These are phyloP conservation scores for Gallinago stenura DNA, from an alignment of 2,797 vertebrate species.

Conservation along the genomic window DNA sequence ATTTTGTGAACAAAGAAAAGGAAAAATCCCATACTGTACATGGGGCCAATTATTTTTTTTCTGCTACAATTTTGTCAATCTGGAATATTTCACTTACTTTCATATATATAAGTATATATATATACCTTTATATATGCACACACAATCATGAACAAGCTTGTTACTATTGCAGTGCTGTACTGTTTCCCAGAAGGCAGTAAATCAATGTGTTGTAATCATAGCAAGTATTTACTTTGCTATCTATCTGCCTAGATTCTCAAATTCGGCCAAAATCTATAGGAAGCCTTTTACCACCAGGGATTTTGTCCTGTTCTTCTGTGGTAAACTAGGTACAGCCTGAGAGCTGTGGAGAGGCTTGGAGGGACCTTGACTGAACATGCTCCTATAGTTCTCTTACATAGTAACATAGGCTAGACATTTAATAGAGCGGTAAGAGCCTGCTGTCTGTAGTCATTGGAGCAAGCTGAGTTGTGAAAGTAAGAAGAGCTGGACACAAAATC, in stretches of 20 bases:
- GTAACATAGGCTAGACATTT: not conserved
- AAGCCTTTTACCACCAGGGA: not conserved
- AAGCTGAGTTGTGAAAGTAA: not conserved
- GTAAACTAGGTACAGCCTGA: not conserved
- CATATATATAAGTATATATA: not conserved
- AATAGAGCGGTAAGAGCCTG: not conserved
- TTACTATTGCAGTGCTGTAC: not conserved
- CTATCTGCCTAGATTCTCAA: not conserved
- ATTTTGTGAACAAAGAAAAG: slow-evolving; percentile 56
- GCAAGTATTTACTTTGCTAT: not conserved
- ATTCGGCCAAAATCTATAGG: not conserved
- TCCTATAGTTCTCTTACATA: not conserved
- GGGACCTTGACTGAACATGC: not conserved
- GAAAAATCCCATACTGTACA: not conserved
- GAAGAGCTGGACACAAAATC: not conserved
- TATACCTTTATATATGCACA: not conserved
- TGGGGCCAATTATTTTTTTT: not conserved
- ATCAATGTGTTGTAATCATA: not conserved
- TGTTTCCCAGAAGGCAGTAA: not conserved
- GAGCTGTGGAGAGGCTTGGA: not conserved
- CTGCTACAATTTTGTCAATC: not conserved
- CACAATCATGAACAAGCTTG: not conserved
- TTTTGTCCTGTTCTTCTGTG: not conserved
- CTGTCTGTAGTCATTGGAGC: not conserved
- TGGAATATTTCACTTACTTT: slow-evolving; percentile 49